Evolutionary conservation across 2,113 vertebrate species (phyloP).

Genomic region (Rattus norvegicus): DNA sequence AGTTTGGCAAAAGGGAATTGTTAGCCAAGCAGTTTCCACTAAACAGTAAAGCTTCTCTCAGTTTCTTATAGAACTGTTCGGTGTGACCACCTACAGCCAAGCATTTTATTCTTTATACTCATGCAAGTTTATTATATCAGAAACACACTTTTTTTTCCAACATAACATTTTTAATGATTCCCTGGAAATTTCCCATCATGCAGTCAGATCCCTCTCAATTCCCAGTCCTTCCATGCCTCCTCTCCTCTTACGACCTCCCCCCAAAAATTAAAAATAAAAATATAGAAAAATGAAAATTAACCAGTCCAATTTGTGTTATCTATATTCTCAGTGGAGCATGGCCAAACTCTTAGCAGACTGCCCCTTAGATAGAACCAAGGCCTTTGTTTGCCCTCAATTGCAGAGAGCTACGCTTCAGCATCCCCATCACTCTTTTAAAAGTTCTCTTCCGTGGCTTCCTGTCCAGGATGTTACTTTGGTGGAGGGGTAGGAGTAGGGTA

Average conservation of each 20-base stretch:
- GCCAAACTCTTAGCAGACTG: no score
- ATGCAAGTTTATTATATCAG: background rate
- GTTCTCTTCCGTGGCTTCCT: background rate
- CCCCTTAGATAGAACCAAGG: background rate
- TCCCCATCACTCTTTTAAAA: background rate
- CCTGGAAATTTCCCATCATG: background rate
- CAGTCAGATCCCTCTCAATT: background rate
- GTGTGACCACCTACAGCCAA: background rate
- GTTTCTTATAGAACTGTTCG: background rate
- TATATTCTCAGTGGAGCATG: background rate
- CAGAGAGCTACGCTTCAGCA: background rate
- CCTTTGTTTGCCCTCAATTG: background rate
- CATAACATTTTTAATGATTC: background rate
- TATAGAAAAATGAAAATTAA: background rate
- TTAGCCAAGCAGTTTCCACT: background rate
- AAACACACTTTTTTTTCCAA: background rate
- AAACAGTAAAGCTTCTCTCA: background rate
- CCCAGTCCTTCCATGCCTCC: background rate
- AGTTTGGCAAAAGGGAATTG: constrained; percentile 26
- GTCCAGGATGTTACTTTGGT: background rate
- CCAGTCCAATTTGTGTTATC: background rate
- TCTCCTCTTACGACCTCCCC: background rate
- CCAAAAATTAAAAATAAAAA: background rate
- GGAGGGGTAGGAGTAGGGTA: no score
- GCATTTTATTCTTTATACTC: background rate